Evolutionary conservation across 2,797 vertebrate genomes (phyloP).

Genomic region (Mastacembelus armatus): DNA sequence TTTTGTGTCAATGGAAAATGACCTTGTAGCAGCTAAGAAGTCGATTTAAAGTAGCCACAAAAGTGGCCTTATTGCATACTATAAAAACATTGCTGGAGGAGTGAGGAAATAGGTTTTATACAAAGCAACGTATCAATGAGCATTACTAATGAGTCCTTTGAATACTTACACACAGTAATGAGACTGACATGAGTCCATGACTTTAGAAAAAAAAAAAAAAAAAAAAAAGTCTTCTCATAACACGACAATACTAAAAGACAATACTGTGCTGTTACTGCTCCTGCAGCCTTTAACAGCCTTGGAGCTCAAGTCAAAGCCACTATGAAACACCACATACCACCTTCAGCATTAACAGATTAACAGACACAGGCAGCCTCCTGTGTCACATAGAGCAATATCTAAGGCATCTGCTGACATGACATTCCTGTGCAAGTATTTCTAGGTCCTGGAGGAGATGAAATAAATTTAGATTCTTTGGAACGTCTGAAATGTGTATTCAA

Average conservation of each 20-base stretch:
- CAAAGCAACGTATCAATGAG: neutral
- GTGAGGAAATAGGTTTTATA: neutral
- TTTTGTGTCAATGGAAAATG: too few relatives aligned
- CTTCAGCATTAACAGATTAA: conserved; percentile 20
- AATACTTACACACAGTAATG: too few relatives aligned
- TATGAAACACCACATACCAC: conserved; percentile 9
- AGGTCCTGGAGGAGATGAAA: neutral
- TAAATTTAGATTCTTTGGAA: conserved; percentile 25
- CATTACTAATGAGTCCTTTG: conserved; percentile 40
- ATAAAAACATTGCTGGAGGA: neutral
- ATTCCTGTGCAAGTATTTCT: conserved; percentile 47
- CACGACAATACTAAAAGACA: neutral
- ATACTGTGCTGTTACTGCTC: conserved; percentile 15
- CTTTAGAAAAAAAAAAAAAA: conserved; percentile 9
- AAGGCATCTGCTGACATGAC: conserved; percentile 55
- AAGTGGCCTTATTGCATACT: neutral
- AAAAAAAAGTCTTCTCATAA: neutral
- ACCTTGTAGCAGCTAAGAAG: too few relatives aligned
- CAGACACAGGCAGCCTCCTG: too few relatives aligned
- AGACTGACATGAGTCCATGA: too few relatives aligned
- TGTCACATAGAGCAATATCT: conserved; percentile 39
- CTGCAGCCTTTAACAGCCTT: too few relatives aligned
- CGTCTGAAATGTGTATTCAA: conserved; percentile 28
- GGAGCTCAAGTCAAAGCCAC: conserved; percentile 6
- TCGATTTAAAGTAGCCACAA: neutral